Evolutionary conservation across 2,113 vertebrate species (phyloP), one percentile per base, ranked within the genome.

Genomic region (Petrocephalus zakoni): DNA sequence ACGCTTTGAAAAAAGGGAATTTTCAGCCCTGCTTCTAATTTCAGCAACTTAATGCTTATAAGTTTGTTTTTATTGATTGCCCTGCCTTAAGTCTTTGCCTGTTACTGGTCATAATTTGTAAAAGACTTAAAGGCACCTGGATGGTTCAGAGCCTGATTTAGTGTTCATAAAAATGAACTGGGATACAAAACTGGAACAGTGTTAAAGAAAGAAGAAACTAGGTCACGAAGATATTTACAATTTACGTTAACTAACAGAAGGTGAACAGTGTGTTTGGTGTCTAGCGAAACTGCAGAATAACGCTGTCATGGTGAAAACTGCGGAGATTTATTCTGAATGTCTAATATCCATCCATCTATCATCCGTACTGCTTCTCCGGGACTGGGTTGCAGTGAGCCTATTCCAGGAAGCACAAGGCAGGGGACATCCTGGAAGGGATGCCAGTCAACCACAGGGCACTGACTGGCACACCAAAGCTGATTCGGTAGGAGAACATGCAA

Each of bases 371-470:
- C 34, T 75, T 75, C 11, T 37, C 68, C 29, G 17, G 15, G 68
- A 75, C 29, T 17, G 29, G 29, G 68, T 17, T 37, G 29, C 68
- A 37, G 68, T 6, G 4, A 75, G 15, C 34, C 68, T 75, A 37
- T 75, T 37, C 68, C 68, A 75, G 68, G 68, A 75, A 75, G 68
- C 34, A 75, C 68, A 75, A 75, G 68, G 68, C 68, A 75, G 34
- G 68, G 25, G 15, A 34, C 68, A 34, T 37, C 68, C 68, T 75
- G 68, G 34, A 75, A 34, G 68, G 68, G 29, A 37, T 75, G 68
- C 34, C 68, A 37, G 29, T 75, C 68, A 17, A 75, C 34, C 68
- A 37, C 68, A 37, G 68, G 25, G 25, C 68, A 75, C 25, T 17
- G 29, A 37, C 15, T 75, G 25, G 34, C 15, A 75, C 68, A 37